Percentiles rank a stretch among this genome's conserved stretches.
These are phyloP conservation scores for Myocastor coypus DNA, from an alignment of 2,113 vertebrate genomes.

Conservation along the genomic window DNA sequence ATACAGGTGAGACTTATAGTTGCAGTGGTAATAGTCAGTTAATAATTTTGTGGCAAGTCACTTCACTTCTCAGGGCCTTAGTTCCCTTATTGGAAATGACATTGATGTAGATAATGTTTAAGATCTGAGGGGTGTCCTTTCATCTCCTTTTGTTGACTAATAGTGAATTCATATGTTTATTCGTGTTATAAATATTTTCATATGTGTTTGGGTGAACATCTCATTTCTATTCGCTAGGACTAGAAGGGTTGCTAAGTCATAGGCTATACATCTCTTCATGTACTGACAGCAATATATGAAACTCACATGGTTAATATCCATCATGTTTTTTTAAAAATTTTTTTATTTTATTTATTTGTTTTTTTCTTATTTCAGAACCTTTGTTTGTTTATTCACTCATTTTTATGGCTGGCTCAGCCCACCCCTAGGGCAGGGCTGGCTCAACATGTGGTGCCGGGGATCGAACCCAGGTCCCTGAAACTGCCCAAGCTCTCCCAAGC, in stretches of 20 bases:
- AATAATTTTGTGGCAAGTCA: background rate
- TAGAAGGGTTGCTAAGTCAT: background rate
- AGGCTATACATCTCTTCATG: background rate
- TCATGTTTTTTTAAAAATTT: background rate
- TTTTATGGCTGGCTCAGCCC: too few species aligned
- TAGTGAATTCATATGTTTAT: background rate
- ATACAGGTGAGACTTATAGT: background rate
- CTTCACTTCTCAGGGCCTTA: background rate
- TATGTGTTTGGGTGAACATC: background rate
- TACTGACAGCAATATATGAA: background rate
- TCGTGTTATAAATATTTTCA: background rate
- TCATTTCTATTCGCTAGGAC: background rate
- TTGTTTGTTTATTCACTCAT: too few species aligned
- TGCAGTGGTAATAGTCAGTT: background rate
- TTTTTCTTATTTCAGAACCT: too few species aligned
- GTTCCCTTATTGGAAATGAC: background rate
- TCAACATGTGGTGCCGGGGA: too few species aligned
- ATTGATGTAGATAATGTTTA: background rate
- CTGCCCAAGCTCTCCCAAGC: too few species aligned
- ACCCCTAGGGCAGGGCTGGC: too few species aligned
- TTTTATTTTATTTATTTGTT: too few species aligned
- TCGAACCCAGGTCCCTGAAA: too few species aligned
- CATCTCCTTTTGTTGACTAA: background rate
- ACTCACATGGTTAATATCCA: background rate
- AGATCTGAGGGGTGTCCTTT: background rate